Conservation (phyloP, 2,888 invertebrate species). For the Synanthedon vespiformis region DNA sequence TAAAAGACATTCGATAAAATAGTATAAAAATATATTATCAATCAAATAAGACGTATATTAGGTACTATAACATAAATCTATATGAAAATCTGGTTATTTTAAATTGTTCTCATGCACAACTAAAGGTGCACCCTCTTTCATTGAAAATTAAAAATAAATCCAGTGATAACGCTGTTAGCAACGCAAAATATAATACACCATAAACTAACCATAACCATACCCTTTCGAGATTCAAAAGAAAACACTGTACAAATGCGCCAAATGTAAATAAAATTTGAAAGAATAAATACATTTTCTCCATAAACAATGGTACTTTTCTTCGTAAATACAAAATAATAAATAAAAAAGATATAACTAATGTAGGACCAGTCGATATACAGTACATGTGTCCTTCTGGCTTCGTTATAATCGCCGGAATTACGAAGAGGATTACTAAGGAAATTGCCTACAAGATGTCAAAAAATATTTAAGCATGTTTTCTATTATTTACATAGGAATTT, state of each 20-base stretch:
- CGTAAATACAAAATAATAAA: slow-evolving; percentile 52
- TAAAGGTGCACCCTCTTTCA: slow-evolving; percentile 63
- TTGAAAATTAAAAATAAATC: slow-evolving; percentile 60
- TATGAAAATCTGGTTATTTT: background rate
- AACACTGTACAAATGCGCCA: slow-evolving; percentile 60
- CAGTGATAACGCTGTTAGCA: slow-evolving; percentile 42
- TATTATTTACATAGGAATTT: too few relatives aligned
- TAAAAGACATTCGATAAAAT: slow-evolving; percentile 11
- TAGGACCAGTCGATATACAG: slow-evolving; percentile 59
- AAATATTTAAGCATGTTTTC: too few relatives aligned
- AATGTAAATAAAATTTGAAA: slow-evolving; percentile 63
- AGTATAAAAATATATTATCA: slow-evolving; percentile 11
- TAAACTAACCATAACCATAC: slow-evolving; percentile 58
- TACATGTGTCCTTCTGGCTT: slow-evolving; percentile 59
- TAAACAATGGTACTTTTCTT: slow-evolving; percentile 53
- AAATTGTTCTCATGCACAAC: slow-evolving; percentile 37
- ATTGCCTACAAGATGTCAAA: slow-evolving; percentile 36
- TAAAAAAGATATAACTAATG: slow-evolving; percentile 49
- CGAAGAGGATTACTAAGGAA: slow-evolving; percentile 26
- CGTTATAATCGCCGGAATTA: slow-evolving; percentile 35
- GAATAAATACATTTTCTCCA: slow-evolving; percentile 64
- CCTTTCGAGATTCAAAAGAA: slow-evolving; percentile 46
- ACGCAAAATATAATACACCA: slow-evolving; percentile 48
- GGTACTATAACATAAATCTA: slow-evolving; percentile 9
- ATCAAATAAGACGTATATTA: too few relatives aligned